Evolutionary conservation across 2,113 vertebrate species (phyloP), one percentile per base, ranked within the genome.

Genomic region (Sinocyclocheilus anshuiensis): DNA sequence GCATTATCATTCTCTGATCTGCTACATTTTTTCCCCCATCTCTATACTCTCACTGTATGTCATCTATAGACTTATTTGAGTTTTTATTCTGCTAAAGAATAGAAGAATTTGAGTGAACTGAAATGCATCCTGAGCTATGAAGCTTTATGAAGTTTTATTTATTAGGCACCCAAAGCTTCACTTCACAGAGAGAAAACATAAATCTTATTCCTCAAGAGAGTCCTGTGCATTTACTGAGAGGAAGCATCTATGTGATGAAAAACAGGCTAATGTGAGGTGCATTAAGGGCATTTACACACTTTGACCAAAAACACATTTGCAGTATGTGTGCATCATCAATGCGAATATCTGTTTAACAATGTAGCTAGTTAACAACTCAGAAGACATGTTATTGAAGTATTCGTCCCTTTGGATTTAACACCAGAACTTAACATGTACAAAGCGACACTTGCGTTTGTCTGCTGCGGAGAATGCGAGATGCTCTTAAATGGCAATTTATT

Each of bases 201-300:
- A 71, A 15, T 20, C 8, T 77, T 55, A 20, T 55, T 55, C 7
- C 9, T 2, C 16, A 29, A 36, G 16, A 63, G 29, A 69, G 65
- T 69, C 33, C 50, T 33, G 76, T 39, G 29, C 53, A 13, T 5
- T 59, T n/a, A 79, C 29, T 36, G 18, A 79, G 29, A 59, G 36
- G 8, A 79, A n/a, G 29, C 77, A 79, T 59, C 33, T n/a, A 22
- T 79, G 15, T 77, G 77, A 79, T 39, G 53, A 59, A 39, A 22
- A 39, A 36, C n/a, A 53, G 24, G 48, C 55, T 26, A 55, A 39
- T 33, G 20, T 7, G 36, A 79, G 11, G 29, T 39, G 55, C 55
- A 39, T n/a, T 79, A 61, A 61, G 12, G 16, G 6, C 16, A 55
- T 55, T 16, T 61, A 11, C 18, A 69, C 24, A 69, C 65, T 18